Conservation (phyloP, 2,888 invertebrate species). For the Asteroscopus sphinx region DNA sequence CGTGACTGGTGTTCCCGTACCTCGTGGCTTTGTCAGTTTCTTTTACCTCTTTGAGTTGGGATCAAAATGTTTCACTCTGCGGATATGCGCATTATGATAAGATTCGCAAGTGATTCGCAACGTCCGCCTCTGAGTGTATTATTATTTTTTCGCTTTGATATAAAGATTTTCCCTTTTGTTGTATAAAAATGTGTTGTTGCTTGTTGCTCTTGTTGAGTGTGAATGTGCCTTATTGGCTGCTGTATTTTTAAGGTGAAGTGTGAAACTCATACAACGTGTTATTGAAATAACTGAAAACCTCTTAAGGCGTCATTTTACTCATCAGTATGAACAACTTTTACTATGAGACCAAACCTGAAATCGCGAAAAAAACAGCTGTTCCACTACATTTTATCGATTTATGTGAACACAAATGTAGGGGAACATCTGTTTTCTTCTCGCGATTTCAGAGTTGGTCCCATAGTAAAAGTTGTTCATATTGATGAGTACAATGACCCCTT, state of each 20-base stretch:
- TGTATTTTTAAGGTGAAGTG: slow-evolving; percentile 6
- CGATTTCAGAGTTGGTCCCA: too few species aligned
- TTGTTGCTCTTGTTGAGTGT: slow-evolving; percentile 18
- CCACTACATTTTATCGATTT: too few species aligned
- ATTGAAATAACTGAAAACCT: too few species aligned
- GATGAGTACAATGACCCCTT: too few species aligned
- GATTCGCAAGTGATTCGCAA: slow-evolving; percentile 47
- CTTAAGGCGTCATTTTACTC: too few species aligned
- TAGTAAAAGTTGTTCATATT: too few species aligned
- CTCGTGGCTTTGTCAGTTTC: slow-evolving; percentile 61
- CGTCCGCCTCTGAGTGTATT: slow-evolving; percentile 34
- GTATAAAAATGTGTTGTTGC: slow-evolving; percentile 21
- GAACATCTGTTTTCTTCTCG: too few species aligned
- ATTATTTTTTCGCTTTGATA: slow-evolving; percentile 43
- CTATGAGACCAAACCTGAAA: too few species aligned
- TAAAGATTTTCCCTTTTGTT: slow-evolving; percentile 26
- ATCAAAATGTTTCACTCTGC: slow-evolving; percentile 61
- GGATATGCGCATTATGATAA: slow-evolving; percentile 58
- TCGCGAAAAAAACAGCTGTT: too few species aligned
- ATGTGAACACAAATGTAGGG: too few species aligned
- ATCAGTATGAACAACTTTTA: too few species aligned
- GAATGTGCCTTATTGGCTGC: slow-evolving; percentile 26
- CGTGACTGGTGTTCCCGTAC: slow-evolving; percentile 60
- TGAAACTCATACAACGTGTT: slow-evolving; percentile 11
- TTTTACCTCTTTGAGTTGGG: slow-evolving; percentile 51